A percentile compares a stretch with the other conserved stretches of the same genome.
These are phyloP conservation scores for Muscicapa adusta DNA, from an alignment of 2,113 vertebrate species.

Conservation along the genomic window DNA sequence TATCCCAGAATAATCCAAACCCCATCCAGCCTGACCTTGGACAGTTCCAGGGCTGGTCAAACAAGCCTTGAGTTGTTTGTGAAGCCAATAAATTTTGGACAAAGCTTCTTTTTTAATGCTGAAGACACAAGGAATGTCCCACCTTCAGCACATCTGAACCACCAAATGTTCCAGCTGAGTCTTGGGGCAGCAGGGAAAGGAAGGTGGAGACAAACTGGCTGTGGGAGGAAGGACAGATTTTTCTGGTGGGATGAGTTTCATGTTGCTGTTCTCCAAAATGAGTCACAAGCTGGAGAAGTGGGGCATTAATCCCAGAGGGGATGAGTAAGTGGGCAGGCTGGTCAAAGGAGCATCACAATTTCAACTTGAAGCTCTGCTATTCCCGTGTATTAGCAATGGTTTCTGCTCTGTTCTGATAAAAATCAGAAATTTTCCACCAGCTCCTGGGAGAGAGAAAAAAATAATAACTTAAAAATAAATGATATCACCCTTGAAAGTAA, in stretches of 20 bases:
- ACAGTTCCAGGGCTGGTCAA: neutral
- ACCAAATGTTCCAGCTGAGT: neutral
- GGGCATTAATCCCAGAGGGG: conserved; percentile 17
- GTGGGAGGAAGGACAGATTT: conserved; percentile 43
- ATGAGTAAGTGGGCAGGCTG: conserved; percentile 16
- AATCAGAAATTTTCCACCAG: neutral
- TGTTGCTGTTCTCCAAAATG: neutral
- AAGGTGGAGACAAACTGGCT: neutral
- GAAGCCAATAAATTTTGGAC: neutral
- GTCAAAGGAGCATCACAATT: conserved; percentile 11
- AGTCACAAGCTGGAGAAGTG: neutral
- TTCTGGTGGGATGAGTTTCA: neutral
- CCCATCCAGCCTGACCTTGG: fast-evolving
- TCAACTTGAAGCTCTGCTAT: neutral
- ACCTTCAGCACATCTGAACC: neutral
- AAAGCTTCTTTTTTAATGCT: neutral
- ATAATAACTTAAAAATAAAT: neutral
- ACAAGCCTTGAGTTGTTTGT: neutral
- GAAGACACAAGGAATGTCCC: neutral
- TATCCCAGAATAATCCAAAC: neutral
- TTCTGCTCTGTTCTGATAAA: neutral
- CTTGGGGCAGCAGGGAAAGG: neutral
- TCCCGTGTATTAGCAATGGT: neutral
- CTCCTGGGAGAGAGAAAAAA: neutral
- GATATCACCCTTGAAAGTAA: neutral